A percentile compares a stretch with the other conserved stretches of the same genome.
These are phyloP conservation scores for Dichetophora obliterata DNA, from an alignment of 2,888 invertebrate species.

Conservation along the genomic window DNA sequence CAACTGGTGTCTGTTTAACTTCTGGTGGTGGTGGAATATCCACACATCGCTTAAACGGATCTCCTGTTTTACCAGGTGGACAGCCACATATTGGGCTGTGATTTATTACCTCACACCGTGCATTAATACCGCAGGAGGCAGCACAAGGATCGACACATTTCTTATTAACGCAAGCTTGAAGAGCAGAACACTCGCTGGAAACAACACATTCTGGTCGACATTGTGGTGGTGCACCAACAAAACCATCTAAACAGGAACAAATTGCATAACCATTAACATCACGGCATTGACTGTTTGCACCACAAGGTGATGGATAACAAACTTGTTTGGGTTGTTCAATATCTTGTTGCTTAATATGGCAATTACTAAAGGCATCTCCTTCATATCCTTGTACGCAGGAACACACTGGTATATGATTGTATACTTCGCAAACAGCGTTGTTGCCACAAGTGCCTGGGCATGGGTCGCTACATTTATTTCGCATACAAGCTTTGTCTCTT, in stretches of 20 bases:
- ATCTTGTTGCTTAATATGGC: slow-evolving; percentile 67
- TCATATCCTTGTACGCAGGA: slow-evolving; percentile 77
- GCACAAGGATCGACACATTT: slow-evolving; percentile 81
- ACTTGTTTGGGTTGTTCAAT: slow-evolving; percentile 56
- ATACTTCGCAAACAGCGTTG: slow-evolving; percentile 79
- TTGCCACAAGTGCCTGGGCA: slow-evolving; percentile 82
- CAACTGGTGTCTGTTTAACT: slow-evolving; percentile 65
- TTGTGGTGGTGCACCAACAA: slow-evolving; percentile 77
- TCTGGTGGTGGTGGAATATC: slow-evolving; percentile 71
- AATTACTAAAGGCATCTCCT: slow-evolving; percentile 79
- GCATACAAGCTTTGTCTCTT: slow-evolving; percentile 77
- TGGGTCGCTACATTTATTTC: slow-evolving; percentile 80
- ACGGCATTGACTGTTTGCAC: slow-evolving; percentile 75
- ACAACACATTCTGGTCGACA: slow-evolving; percentile 79
- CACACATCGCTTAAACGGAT: slow-evolving; percentile 83
- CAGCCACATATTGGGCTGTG: slow-evolving; percentile 81
- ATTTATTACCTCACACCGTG: slow-evolving; percentile 79
- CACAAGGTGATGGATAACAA: slow-evolving; percentile 75
- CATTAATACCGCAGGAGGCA: slow-evolving; percentile 79
- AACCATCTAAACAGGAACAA: slow-evolving; percentile 79
- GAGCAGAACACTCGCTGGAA: slow-evolving; percentile 76
- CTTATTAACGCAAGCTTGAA: slow-evolving; percentile 77
- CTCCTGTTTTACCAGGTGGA: slow-evolving; percentile 76
- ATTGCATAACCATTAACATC: slow-evolving; percentile 74
- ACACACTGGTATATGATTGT: slow-evolving; percentile 82